These are phyloP conservation scores for Plagiodera versicolora DNA, from an alignment of 2,888 invertebrate genomes.

Conservation along the genomic window DNA sequence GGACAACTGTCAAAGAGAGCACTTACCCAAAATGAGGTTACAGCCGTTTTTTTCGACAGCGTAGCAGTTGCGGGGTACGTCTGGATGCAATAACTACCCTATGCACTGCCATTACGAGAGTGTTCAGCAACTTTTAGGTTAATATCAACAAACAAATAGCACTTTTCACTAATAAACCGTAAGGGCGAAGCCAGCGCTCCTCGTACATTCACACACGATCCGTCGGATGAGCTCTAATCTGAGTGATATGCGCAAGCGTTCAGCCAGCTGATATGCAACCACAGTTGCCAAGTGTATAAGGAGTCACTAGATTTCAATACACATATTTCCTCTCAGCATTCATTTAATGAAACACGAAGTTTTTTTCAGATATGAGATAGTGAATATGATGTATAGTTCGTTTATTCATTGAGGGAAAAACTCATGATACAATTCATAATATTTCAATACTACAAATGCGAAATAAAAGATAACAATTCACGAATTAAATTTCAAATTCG, in stretches of 20 bases:
- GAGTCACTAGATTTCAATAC: neutral
- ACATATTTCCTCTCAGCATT: neutral
- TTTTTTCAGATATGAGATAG: too few relatives aligned
- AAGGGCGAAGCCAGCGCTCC: constrained; percentile 40
- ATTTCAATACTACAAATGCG: too few relatives aligned
- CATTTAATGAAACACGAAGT: too few relatives aligned
- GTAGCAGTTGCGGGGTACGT: constrained; percentile 29
- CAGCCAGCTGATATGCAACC: constrained; percentile 26
- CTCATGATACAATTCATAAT: too few relatives aligned
- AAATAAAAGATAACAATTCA: too few relatives aligned
- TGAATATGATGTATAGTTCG: too few relatives aligned
- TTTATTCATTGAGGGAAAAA: too few relatives aligned
- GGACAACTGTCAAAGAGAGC: constrained; percentile 46
- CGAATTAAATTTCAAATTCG: too few relatives aligned
- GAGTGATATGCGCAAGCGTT: constrained; percentile 32
- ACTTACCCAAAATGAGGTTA: constrained; percentile 49
- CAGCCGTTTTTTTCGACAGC: constrained; percentile 38
- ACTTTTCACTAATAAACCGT: constrained; percentile 46
- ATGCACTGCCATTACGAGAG: constrained; percentile 39
- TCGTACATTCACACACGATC: constrained; percentile 51
- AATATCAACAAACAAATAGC: constrained; percentile 52
- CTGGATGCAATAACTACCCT: constrained; percentile 31
- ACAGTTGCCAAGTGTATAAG: constrained; percentile 13
- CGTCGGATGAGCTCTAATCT: constrained; percentile 28
- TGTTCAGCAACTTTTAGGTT: constrained; percentile 49